Conservation (phyloP, 2,888 invertebrate species). For the Lithophane leautieri region DNA sequence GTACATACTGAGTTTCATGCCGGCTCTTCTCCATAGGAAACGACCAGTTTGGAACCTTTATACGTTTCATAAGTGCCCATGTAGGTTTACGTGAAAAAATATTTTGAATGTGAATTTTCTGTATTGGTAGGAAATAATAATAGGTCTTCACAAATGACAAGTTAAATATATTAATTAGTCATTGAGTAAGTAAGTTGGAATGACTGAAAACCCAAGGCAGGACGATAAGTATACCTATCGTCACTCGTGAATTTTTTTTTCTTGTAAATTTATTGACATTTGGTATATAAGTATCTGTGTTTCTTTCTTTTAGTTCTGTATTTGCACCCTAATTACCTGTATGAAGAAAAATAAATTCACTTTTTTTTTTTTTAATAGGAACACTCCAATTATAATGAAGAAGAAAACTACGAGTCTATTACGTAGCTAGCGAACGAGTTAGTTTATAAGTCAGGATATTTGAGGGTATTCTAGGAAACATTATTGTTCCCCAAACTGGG, state of each 20-base stretch:
- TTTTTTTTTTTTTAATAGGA: too few relatives aligned
- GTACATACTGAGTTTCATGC: neutral
- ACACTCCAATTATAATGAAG: neutral
- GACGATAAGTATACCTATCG: neutral
- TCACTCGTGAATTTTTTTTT: neutral
- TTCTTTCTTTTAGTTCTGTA: neutral
- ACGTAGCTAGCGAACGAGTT: neutral
- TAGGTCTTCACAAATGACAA: neutral
- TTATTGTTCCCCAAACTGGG: conserved; percentile 18
- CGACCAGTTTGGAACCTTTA: neutral
- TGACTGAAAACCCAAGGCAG: neutral
- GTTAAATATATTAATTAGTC: neutral
- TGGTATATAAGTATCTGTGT: neutral
- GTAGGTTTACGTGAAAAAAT: neutral
- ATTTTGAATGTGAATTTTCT: neutral
- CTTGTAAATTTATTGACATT: neutral
- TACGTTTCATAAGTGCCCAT: neutral
- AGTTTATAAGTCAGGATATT: neutral
- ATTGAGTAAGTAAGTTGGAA: neutral
- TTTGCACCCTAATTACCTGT: neutral
- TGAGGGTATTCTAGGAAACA: neutral
- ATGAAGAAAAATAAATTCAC: neutral
- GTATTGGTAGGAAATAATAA: neutral
- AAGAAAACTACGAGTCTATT: conserved; percentile 5
- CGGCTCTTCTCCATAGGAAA: neutral